Percentiles rank a stretch among this genome's conserved stretches.
Conservation (phyloP, 2,797 vertebrate genomes). For the Gallinago stenura region DNA sequence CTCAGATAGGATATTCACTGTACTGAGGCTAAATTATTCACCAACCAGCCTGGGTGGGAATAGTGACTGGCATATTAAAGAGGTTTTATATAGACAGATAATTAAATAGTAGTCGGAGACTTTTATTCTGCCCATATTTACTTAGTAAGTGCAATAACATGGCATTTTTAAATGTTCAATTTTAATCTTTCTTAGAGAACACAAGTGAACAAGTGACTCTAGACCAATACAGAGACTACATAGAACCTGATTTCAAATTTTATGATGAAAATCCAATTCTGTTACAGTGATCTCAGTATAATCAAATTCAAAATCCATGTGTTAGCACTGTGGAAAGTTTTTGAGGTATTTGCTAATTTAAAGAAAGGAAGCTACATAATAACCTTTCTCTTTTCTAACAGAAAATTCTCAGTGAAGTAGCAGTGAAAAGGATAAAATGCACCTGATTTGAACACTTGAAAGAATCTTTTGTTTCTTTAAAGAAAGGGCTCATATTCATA, state of each 20-base stretch:
- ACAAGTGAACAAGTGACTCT: background rate
- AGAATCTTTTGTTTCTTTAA: constrained; percentile 32
- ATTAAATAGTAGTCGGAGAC: background rate
- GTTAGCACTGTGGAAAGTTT: background rate
- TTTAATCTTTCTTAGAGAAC: background rate
- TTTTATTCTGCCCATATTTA: background rate
- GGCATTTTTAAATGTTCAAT: background rate
- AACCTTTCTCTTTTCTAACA: background rate
- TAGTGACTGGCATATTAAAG: constrained; percentile 23
- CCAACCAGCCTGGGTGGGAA: background rate
- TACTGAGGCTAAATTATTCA: constrained; percentile 25
- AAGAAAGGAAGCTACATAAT: background rate
- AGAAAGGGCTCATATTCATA: constrained; percentile 19
- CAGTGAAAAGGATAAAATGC: constrained; percentile 26
- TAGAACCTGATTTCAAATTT: background rate
- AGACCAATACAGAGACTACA: background rate
- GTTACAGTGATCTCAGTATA: background rate
- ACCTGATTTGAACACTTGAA: constrained; percentile 32
- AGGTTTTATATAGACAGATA: background rate
- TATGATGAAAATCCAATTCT: background rate
- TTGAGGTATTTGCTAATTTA: background rate
- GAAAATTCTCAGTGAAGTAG: background rate
- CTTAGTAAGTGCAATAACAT: background rate
- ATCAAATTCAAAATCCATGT: background rate
- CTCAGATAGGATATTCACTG: background rate